Base-by-base conservation (phyloP, 2,113 vertebrate species). In the Etheostoma cragini region DNA sequence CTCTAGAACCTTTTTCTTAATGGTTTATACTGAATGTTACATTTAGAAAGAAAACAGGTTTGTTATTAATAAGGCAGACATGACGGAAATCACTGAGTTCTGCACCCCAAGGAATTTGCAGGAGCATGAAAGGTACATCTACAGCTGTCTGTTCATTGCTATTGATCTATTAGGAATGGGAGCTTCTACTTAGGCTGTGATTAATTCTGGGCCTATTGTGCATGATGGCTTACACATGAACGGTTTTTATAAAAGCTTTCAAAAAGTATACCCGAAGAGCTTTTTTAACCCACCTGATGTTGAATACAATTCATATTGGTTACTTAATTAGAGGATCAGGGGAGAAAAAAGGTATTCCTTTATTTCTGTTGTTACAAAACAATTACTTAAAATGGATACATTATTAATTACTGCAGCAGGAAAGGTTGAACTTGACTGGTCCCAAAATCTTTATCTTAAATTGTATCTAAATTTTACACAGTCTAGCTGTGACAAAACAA, bases 81-180 rank as follows among this genome's bases (percentile, higher is more conserved):
- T 69, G 77, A 87, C 80, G 72, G 57, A 85, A 83, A 80, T 76
- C 72, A 77, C 1, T 3, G 62, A 67, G 60, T 54, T 56, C 26
- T 72, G 72, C 67, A 60, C 89, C 73, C 83, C 1, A 53, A 77
- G 89, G 88, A 93, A 82, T 91, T 84, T 77, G 82, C 77, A 83
- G 79, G 72, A 85, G 81, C 76, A 85, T 84, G 82, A 90, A 82
- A 87, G 79, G 84, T 89, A 83, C 89, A 88, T 81, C 88, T 78
- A 68, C 89, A 82, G 76, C 82, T 85, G 71, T 84, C 89, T 89
- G 58, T 73, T 89, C 76, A 61, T 53, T 73, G 35, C 81, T 66
- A 86, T 83, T 91, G 88, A 92, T 91, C 82, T 85, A 90, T 91
- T 90, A 89, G 90, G 78, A 82, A 92, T 90, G 78, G 58, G 69